These are phyloP conservation scores for Panthera tigris DNA, from an alignment of 2,113 vertebrate species.

Conservation along the genomic window DNA sequence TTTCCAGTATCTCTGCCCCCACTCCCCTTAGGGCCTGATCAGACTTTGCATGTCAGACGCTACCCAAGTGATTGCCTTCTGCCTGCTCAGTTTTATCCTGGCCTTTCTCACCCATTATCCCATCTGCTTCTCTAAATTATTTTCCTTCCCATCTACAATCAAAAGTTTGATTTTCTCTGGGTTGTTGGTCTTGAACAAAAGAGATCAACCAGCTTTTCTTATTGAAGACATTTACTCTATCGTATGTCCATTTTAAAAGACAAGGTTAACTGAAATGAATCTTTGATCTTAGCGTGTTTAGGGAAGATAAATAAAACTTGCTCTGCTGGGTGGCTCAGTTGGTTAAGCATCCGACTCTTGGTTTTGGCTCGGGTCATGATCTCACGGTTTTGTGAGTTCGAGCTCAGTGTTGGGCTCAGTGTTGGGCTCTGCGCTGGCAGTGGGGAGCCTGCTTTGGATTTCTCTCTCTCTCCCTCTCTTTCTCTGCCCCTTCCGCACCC, in stretches of 20 bases:
- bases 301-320: constrained; percentile 41
- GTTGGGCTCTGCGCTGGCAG: too few relatives aligned
- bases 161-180: neutral
- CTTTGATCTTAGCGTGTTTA: constrained; percentile 20
- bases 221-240: neutral
- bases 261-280: constrained; percentile 1
- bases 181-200: constrained; percentile 3
- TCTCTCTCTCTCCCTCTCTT: too few relatives aligned
- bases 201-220: constrained; percentile 5
- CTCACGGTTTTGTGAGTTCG: too few relatives aligned
- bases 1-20: neutral
- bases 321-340: neutral
- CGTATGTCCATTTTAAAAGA: constrained; percentile 34
- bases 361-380: too few relatives aligned
- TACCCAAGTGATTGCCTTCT: neutral
- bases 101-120: neutral
- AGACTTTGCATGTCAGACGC: neutral
- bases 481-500: too few relatives aligned
- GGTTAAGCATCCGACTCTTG: too few relatives aligned
- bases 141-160: neutral
- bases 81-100: neutral
- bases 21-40: neutral
- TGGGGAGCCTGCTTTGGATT: too few relatives aligned
- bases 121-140: neutral
- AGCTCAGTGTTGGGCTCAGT: too few relatives aligned